phyloP scores from a whole-genome alignment of 1,140 invertebrate genomes.

The Octopus sinensis region DNA sequence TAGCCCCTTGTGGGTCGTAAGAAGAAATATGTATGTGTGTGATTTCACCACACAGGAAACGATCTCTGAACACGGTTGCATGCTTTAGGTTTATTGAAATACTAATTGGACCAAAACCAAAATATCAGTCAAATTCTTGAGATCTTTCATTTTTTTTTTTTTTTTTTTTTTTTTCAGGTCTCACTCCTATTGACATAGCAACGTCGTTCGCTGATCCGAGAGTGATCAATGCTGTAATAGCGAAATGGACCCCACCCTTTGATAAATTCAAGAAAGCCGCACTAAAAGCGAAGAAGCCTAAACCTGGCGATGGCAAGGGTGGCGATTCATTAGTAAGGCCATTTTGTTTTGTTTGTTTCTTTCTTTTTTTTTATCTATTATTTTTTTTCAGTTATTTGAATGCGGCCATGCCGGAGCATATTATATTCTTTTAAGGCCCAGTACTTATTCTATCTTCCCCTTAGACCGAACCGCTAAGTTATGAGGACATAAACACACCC shows the following conservation, averaged over 20 bases:
- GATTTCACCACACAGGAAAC: too few species aligned
- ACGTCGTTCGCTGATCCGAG: constrained; percentile 51
- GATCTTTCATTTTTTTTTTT: neutral
- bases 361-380: neutral
- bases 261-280: constrained; percentile 31
- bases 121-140: too few species aligned
- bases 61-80: too few species aligned
- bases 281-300: neutral
- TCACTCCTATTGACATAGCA: constrained; percentile 52
- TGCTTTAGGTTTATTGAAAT: too few species aligned
- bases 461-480: too few species aligned
- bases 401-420: too few species aligned
- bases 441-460: too few species aligned
- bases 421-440: too few species aligned
- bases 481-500: too few species aligned
- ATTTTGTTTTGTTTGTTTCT: neutral
- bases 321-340: neutral
- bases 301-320: neutral
- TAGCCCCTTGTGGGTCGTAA: too few species aligned
- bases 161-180: constrained; percentile 36
- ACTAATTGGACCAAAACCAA: too few species aligned
- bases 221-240: constrained; percentile 49
- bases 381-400: neutral
- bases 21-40: too few species aligned
- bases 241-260: constrained; percentile 46